Conservation (phyloP, 2,113 vertebrate genomes). For the Ictalurus furcatus region DNA sequence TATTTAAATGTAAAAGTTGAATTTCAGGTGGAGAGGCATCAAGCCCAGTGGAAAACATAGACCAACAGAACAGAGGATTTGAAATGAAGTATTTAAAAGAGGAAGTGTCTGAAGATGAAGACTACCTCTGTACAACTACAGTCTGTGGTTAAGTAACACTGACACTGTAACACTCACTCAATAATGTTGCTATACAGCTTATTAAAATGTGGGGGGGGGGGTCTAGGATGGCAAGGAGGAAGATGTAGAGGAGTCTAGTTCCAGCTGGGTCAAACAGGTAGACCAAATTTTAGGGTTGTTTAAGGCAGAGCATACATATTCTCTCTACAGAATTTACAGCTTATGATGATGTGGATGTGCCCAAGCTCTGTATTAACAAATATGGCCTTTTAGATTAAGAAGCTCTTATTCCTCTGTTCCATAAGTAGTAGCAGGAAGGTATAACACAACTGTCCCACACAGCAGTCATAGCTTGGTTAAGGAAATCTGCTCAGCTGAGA, state of each 20-base stretch:
- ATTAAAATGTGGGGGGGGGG: no score
- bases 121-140: constrained; percentile 2
- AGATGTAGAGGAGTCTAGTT: not conserved
- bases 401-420: no score
- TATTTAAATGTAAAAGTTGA: not conserved
- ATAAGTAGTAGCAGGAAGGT: no score
- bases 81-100: not conserved
- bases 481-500: no score
- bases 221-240: not conserved
- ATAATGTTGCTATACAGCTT: not conserved
- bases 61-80: not conserved
- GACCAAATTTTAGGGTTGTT: not conserved
- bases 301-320: not conserved
- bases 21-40: not conserved
- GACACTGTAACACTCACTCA: not conserved
- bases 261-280: not conserved
- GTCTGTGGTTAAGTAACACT: constrained; percentile 5
- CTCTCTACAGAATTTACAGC: not conserved
- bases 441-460: no score
- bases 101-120: constrained; percentile 17
- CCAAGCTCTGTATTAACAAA: not conserved
- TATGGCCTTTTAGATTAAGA: not conserved
- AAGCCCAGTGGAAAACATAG: not conserved
- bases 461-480: no score
- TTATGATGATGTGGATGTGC: not conserved